phyloP scores from a whole-genome alignment of 2,797 vertebrate species.

The Manis crassicaudata region DNA sequence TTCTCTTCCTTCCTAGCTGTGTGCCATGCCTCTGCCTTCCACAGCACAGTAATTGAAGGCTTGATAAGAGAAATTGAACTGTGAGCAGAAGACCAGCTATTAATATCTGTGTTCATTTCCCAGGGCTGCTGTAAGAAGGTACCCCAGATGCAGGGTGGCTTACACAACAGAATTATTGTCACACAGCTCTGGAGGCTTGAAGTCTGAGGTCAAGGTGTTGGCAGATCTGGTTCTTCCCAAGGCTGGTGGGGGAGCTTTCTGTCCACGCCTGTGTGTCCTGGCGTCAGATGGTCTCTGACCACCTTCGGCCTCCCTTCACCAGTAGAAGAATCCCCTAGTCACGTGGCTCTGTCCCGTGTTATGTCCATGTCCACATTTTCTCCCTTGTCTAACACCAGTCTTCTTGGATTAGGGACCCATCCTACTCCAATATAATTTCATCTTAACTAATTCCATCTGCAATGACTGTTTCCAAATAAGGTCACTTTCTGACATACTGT shows the following conservation, averaged over 20 bases:
- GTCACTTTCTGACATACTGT: neutral
- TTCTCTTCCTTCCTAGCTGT: too few species aligned
- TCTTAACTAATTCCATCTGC: neutral
- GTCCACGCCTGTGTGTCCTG: neutral
- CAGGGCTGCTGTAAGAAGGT: neutral
- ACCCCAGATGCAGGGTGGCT: accelerated
- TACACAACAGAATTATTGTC: neutral
- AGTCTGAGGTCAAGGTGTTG: neutral
- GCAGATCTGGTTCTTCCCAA: neutral
- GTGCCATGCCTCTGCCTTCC: neutral
- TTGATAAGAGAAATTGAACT: neutral
- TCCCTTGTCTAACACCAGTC: neutral
- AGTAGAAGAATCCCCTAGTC: neutral
- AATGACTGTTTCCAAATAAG: neutral
- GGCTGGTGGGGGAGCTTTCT: neutral
- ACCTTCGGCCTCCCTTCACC: neutral
- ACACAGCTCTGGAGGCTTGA: neutral
- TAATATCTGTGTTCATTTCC: neutral
- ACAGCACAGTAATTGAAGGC: neutral
- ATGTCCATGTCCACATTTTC: neutral
- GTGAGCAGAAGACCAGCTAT: neutral
- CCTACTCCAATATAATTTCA: neutral
- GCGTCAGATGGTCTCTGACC: neutral
- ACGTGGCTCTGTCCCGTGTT: neutral
- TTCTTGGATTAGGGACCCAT: neutral